phyloP scores from a whole-genome alignment of 2,888 invertebrate genomes.

The Phasia obesa region DNA sequence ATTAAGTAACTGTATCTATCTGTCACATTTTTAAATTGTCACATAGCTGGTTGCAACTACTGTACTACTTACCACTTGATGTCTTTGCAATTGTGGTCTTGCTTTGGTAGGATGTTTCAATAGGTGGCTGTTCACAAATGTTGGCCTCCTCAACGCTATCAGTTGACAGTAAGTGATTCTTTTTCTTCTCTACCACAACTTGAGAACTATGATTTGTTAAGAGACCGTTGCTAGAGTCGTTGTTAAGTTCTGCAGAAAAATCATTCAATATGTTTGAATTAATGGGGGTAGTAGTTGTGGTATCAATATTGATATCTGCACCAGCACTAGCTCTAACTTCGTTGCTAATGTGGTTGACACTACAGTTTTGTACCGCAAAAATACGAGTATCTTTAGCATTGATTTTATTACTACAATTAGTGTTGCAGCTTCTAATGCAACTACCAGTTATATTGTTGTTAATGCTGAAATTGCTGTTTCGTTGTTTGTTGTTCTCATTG shows the following conservation, averaged over 20 bases:
- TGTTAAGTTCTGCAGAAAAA: slow-evolving; percentile 30
- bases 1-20: no score
- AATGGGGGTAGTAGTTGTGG: background rate
- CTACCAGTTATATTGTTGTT: background rate
- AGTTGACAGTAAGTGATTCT: slow-evolving; percentile 44
- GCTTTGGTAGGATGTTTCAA: slow-evolving; percentile 78
- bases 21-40: no score
- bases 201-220: slow-evolving; percentile 39
- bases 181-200: slow-evolving; percentile 38
- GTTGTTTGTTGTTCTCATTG: slow-evolving; percentile 45
- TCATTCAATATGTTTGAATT: slow-evolving; percentile 31
- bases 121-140: slow-evolving; percentile 56
- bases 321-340: background rate
- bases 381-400: slow-evolving; percentile 57
- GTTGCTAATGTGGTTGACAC: slow-evolving; percentile 14
- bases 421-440: slow-evolving; percentile 23
- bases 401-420: slow-evolving; percentile 47
- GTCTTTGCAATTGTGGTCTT: slow-evolving; percentile 81
- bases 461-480: slow-evolving; percentile 24
- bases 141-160: slow-evolving; percentile 66
- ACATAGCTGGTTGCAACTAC: background rate
- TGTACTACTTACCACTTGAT: slow-evolving; percentile 75
- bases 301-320: slow-evolving; percentile 22
- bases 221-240: slow-evolving; percentile 30
- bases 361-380: slow-evolving; percentile 59